These are phyloP conservation scores for Diabrotica undecimpunctata DNA, from an alignment of 1,140 invertebrate species.

Conservation along the genomic window DNA sequence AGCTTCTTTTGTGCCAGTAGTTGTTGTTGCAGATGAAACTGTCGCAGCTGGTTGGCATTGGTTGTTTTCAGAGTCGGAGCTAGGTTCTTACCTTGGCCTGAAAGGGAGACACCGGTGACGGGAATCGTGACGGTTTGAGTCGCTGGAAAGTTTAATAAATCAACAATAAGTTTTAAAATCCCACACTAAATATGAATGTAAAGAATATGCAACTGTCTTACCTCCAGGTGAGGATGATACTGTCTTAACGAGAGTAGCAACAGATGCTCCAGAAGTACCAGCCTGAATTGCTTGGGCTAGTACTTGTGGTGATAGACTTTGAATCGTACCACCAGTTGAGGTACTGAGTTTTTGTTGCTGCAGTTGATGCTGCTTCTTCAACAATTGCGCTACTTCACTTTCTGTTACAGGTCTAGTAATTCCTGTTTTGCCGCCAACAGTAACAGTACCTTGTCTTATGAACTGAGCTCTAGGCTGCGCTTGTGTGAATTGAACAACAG, in stretches of 20 bases:
- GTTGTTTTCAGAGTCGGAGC: slow-evolving; percentile 53
- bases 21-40: slow-evolving; percentile 66
- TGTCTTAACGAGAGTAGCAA: slow-evolving; percentile 60
- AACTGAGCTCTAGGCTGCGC: slow-evolving; percentile 41
- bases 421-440: slow-evolving; percentile 45
- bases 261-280: slow-evolving; percentile 48
- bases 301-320: slow-evolving; percentile 53
- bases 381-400: slow-evolving; percentile 65
- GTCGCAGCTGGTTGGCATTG: slow-evolving; percentile 62
- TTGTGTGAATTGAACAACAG: slow-evolving; percentile 46
- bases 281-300: slow-evolving; percentile 55
- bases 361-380: slow-evolving; percentile 63
- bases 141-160: slow-evolving; percentile 19
- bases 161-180: background rate
- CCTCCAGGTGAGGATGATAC: slow-evolving; percentile 48
- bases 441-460: slow-evolving; percentile 45
- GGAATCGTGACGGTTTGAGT: slow-evolving; percentile 52
- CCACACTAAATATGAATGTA: background rate
- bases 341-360: slow-evolving; percentile 54
- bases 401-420: slow-evolving; percentile 60
- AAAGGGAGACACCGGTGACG: slow-evolving; percentile 47
- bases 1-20: slow-evolving; percentile 58
- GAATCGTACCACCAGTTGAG: slow-evolving; percentile 39
- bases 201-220: slow-evolving; percentile 15
- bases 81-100: slow-evolving; percentile 48